Evolutionary conservation across 2,113 vertebrate species (phyloP).

Genomic region (Notothenia rossii): DNA sequence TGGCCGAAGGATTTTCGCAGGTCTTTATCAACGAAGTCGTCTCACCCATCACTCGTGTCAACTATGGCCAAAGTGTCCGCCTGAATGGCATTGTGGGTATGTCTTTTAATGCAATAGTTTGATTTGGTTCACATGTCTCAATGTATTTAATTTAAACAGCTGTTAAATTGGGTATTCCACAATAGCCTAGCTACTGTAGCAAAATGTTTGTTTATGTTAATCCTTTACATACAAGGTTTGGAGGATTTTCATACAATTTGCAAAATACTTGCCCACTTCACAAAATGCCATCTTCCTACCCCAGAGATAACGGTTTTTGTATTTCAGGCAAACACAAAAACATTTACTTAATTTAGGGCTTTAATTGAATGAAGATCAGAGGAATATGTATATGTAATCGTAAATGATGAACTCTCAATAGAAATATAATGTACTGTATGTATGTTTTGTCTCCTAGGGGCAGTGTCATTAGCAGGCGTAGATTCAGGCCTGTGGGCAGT

Average conservation of each 20-base stretch:
- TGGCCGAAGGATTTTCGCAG: slow-evolving; percentile 90
- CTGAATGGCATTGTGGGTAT: slow-evolving; percentile 91
- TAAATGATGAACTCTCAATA: too few species aligned
- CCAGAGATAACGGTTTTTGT: too few species aligned
- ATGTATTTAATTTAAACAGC: not conserved
- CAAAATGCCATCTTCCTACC: too few species aligned
- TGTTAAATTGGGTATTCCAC: not conserved
- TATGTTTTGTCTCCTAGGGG: slow-evolving; percentile 79
- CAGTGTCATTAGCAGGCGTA: slow-evolving; percentile 84
- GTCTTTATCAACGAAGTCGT: slow-evolving; percentile 90
- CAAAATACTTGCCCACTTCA: too few species aligned
- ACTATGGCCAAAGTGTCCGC: slow-evolving; percentile 88
- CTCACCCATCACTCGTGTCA: slow-evolving; percentile 85
- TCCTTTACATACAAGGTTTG: too few species aligned
- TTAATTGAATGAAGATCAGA: too few species aligned
- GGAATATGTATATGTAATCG: too few species aligned
- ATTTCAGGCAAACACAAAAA: too few species aligned
- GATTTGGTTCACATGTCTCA: not conserved
- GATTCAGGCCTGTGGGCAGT: slow-evolving; percentile 91
- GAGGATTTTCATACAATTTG: too few species aligned
- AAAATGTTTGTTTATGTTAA: too few species aligned
- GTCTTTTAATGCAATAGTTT: slow-evolving; percentile 29
- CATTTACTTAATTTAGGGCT: too few species aligned
- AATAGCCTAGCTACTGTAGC: too few species aligned
- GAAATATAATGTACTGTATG: not conserved